These are phyloP conservation scores for Stenichneumon culpator DNA, from an alignment of 2,888 invertebrate genomes.

Conservation along the genomic window DNA sequence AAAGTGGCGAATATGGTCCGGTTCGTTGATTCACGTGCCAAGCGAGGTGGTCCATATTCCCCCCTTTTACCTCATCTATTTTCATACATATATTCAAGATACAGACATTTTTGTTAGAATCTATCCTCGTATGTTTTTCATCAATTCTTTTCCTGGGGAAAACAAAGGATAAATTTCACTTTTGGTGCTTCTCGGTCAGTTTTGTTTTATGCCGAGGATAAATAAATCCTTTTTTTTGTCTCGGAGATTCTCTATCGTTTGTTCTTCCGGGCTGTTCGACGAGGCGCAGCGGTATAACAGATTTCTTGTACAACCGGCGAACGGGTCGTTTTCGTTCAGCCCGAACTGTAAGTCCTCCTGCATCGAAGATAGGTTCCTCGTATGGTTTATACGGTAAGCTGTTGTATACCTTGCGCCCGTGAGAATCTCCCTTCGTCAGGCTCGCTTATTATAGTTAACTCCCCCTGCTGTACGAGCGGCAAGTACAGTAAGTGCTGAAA, in stretches of 20 bases:
- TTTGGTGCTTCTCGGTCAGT: background rate
- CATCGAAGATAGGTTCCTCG: background rate
- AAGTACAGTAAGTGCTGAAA: background rate
- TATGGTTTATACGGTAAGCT: slow-evolving; percentile 2
- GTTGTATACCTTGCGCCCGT: background rate
- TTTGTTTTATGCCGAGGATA: background rate
- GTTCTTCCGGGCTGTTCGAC: background rate
- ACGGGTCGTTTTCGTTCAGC: slow-evolving; percentile 1
- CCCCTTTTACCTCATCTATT: no score
- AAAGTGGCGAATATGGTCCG: background rate
- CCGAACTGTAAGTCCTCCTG: background rate
- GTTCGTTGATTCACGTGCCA: background rate
- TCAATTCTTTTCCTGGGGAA: background rate
- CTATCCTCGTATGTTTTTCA: background rate
- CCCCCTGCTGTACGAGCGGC: background rate
- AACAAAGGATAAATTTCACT: background rate
- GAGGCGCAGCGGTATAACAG: background rate
- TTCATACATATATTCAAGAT: no score
- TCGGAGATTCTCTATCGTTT: background rate
- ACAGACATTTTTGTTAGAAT: background rate
- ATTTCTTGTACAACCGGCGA: background rate
- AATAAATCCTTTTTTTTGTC: background rate
- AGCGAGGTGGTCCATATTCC: background rate
- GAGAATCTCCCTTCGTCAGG: slow-evolving; percentile 12
- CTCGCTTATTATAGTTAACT: slow-evolving; percentile 37